Base-by-base conservation (phyloP, 2,797 vertebrate species). In the Cyprinella venusta region DNA sequence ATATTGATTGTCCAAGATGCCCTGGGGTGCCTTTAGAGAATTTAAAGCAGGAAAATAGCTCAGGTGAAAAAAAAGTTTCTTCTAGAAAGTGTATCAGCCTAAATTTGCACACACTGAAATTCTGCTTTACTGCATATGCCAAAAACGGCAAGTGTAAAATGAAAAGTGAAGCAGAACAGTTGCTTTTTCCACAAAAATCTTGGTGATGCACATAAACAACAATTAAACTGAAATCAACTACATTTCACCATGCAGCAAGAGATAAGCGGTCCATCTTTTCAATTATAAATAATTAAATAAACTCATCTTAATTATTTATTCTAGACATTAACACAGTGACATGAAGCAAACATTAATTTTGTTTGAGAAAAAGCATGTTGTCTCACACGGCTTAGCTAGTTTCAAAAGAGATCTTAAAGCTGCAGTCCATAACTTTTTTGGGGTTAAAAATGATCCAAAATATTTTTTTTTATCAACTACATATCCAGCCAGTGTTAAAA, bases 1-100 rank as follows among this genome's bases (percentile, higher is more conserved):
- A 86, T 92, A 91, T 90, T 87, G 91, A 92, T 89, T 88, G 90
- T 84, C 86, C 89, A 56, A 16, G 38, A 36, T 77, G 77, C 83
- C 78, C 83, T 68, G 30, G 77, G 78, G 84, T 26, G 10, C 50
- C 68, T 42, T 80, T 68, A 19, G 5, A 81, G 26, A 81, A 83
- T 72, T 50, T 85, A 81, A 86, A 84, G 81, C 59, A 72, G 85
- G 87, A 84, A 84, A 87, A 86, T 78, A 88, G 80, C 42, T 76
- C 77, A 81, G 83, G 86, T 76, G 87, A 84, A 54, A 78, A 88
- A 33, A 33, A 33, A 33, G 64, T 38, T 71, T 68, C 68, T 74
- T 40, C 48, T 30, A 30, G 64, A 21, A 63, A 69, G 19, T 26
- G 24, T 12, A n/a, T 10, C 50, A 76, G 54, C 13, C 6, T 36